A percentile compares a stretch with the other conserved stretches of the same genome.
Evolutionary conservation across 1,140 invertebrate species (phyloP).

Genomic region (Eubasilissa regina): DNA sequence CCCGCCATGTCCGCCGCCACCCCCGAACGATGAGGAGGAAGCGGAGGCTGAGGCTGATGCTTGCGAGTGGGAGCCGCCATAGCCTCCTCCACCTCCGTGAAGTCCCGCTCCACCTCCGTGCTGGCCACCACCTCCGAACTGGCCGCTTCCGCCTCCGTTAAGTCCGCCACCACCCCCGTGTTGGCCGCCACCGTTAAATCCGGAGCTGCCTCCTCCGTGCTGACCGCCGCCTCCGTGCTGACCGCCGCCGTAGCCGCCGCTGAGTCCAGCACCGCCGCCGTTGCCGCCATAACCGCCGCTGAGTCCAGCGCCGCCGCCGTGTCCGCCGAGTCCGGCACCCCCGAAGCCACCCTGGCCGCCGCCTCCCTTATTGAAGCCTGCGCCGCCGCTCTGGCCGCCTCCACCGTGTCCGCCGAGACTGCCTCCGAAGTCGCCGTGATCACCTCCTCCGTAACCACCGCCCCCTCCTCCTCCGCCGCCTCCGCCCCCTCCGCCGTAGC

Average conservation of each 20-base stretch:
- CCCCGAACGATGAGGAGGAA: conserved; percentile 51
- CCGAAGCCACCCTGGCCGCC: conserved; percentile 55
- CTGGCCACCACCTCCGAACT: conserved; percentile 61
- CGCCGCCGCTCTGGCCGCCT: not conserved
- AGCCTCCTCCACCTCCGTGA: conserved; percentile 54
- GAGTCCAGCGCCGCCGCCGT: conserved; percentile 43
- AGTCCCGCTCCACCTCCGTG: conserved; percentile 54
- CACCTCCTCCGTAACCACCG: conserved; percentile 65
- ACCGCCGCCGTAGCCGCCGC: conserved; percentile 14
- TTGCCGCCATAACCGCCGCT: conserved; percentile 47
- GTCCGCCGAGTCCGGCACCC: conserved; percentile 41
- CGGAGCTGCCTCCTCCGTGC: conserved; percentile 51
- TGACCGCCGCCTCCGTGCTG: conserved; percentile 28
- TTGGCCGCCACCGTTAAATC: conserved; percentile 52
- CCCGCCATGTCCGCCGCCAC: conserved; percentile 43
- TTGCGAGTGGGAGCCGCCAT: conserved; percentile 45
- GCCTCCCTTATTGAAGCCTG: conserved; percentile 34
- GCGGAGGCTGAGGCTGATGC: conserved; percentile 43
- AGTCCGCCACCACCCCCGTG: conserved; percentile 61
- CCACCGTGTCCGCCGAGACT: conserved; percentile 28
- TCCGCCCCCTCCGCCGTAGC: conserved; percentile 65
- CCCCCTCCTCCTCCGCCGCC: conserved; percentile 64
- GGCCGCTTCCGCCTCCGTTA: conserved; percentile 62
- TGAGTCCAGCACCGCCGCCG: conserved; percentile 21
- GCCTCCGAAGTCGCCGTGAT: conserved; percentile 58